Base-by-base conservation (phyloP, 1,140 invertebrate species). In the Ceratosolen fusciceps region DNA sequence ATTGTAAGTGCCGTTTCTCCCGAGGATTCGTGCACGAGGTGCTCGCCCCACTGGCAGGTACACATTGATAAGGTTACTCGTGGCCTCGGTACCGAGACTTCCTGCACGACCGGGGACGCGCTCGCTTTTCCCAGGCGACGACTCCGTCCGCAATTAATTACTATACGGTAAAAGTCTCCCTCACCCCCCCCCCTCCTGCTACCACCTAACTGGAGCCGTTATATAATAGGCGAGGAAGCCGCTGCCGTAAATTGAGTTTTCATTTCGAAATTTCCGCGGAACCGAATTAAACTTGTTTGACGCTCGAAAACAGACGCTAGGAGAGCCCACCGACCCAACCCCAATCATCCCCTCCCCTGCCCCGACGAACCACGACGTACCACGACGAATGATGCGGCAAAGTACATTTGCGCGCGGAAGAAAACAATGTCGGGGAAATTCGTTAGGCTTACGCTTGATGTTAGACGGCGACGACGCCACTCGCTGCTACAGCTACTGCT, bases 261-360 rank as follows among this genome's bases (percentile, higher is more conserved):
- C 58, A 7, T 37, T 16, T 0, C 31, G 12, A 37, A 65, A 65
- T 37, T n/a, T 65, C 31, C 9, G 21, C 2, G n/a, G 31, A 65
- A 37, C 29, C 34, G 31, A 65, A 37, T 65, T 37, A 65, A 65
- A 65, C 34, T 65, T 37, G 60, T 65, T 65, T 65, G 26, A 37
- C 34, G 3, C 37, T 65, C 19, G n/a, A n/a, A 37, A 65, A 65
- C 31, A 37, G 31, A 65, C 19, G 31, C 3, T n/a, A n/a, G n/a
- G n/a, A n/a, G n/a, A 12, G 19, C 7, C 3, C 19, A 7, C 3
- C 26, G 19, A 12, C 5, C 19, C n/a, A n/a, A n/a, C n/a, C n/a
- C n/a, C n/a, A n/a, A n/a, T n/a, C n/a, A n/a, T n/a, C n/a, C n/a
- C n/a, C n/a, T n/a, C n/a, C n/a, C n/a, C n/a, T n/a, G n/a, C 60